Conservation (phyloP, 2,113 vertebrate species). For the Bettongia penicillata region DNA sequence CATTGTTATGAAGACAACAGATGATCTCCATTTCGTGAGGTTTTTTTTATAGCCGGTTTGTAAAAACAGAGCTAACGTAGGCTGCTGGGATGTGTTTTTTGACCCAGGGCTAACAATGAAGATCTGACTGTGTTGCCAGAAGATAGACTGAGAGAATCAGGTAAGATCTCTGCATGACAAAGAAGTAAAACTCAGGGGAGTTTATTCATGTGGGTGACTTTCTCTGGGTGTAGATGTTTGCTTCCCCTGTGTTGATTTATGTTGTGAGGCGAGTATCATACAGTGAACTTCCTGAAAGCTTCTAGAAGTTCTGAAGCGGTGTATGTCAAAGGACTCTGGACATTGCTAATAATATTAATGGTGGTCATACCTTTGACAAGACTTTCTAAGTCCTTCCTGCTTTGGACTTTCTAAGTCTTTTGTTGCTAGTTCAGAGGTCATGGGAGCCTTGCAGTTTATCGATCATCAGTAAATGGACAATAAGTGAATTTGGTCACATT, state of each 20-base stretch:
- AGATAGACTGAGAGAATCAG: neutral
- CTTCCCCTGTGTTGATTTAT: neutral
- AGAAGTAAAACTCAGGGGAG: neutral
- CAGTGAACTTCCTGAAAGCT: neutral
- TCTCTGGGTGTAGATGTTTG: neutral
- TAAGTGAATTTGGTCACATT: neutral
- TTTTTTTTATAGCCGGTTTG: neutral
- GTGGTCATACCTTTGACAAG: neutral
- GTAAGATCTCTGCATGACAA: neutral
- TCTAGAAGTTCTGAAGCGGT: neutral
- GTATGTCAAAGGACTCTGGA: neutral
- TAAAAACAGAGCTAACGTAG: neutral
- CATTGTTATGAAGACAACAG: neutral
- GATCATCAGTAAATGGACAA: neutral
- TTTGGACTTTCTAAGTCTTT: neutral
- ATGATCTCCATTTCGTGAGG: neutral
- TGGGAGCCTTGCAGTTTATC: neutral
- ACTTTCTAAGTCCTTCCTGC: neutral
- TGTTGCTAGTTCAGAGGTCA: neutral
- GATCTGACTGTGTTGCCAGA: neutral
- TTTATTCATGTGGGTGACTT: neutral
- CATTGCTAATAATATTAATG: neutral
- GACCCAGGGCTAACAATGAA: neutral
- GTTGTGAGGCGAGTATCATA: neutral
- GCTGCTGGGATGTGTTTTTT: neutral